Evolutionary conservation across 2,113 vertebrate species (phyloP), one percentile per base, ranked within the genome.

Genomic region (Polypterus bichir): DNA sequence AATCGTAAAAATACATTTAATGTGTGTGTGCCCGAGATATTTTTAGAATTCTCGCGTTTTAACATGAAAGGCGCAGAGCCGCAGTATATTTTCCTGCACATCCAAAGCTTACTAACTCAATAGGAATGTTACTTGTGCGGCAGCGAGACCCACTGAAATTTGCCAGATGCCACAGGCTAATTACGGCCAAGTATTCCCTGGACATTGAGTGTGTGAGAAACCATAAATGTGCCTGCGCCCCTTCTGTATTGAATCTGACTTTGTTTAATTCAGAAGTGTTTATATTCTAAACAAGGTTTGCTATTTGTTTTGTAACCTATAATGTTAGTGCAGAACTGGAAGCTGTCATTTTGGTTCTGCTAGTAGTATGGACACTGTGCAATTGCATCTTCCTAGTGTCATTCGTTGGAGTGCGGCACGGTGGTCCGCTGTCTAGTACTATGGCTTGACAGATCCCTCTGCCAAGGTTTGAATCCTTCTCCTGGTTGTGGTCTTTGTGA

Each of bases 141-240:
- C 66, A 68, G 69, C 72, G 67, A 83, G 72, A 79, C 75, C 82
- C 70, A 67, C 75, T 94, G 93, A 97, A 84, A 87, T 86, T 92
- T 91, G 78, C 92, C 95, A 96, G 94, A 97, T 91, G 88, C 87
- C 77, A 64, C 61, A 68, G 67, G 71, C 85, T 87, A 85, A 88
- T 89, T 84, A 87, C 82, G 75, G 81, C 78, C 65, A 74, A 87
- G 70, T 86, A 84, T 88, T 92, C 86, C 84, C 84, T 73, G 79
- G 76, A 72, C 74, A 70, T 62, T 68, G 73, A 75, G 85, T 73
- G 79, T 87, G 82, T 86, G 84, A 87, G 87, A 89, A 88, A 83
- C 77, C 82, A 78, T 79, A 84, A 81, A 76, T 81, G 77, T 70
- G 71, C 72, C 76, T 74, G 78, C 82, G 78, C 77, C 69, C 74